Conservation (phyloP, 2,113 vertebrate genomes). For the Campylorhamphus procurvoides region DNA sequence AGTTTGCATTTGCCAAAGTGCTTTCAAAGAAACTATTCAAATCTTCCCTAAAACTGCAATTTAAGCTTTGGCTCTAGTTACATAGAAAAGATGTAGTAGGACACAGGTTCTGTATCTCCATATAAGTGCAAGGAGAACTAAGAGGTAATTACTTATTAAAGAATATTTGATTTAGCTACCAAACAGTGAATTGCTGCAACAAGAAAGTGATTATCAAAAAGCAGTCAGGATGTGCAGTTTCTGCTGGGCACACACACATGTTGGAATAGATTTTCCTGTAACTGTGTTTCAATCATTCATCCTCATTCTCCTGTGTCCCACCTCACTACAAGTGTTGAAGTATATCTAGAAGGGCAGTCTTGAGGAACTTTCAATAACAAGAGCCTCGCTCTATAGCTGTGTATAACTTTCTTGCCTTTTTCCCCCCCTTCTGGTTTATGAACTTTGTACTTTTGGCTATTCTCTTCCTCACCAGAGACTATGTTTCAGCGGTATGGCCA, state of each 20-base stretch:
- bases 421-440: neutral
- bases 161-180: neutral
- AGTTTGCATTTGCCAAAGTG: neutral
- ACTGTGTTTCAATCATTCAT: neutral
- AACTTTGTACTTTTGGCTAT: neutral
- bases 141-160: neutral
- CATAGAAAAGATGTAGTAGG: neutral
- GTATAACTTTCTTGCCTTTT: neutral
- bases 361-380: fast-evolving
- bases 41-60: neutral
- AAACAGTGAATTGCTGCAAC: neutral
- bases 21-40: neutral
- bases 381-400: neutral
- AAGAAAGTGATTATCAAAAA: neutral
- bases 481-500: neutral
- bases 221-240: neutral
- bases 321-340: neutral
- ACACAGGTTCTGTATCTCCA: neutral
- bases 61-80: neutral
- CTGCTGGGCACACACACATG: neutral
- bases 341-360: neutral
- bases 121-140: neutral
- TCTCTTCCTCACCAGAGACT: neutral
- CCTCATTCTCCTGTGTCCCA: neutral
- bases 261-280: neutral